Percentiles rank a stretch among this genome's conserved stretches.
These are phyloP conservation scores for Oryzias celebensis DNA, from an alignment of 2,113 vertebrate species.

Conservation along the genomic window DNA sequence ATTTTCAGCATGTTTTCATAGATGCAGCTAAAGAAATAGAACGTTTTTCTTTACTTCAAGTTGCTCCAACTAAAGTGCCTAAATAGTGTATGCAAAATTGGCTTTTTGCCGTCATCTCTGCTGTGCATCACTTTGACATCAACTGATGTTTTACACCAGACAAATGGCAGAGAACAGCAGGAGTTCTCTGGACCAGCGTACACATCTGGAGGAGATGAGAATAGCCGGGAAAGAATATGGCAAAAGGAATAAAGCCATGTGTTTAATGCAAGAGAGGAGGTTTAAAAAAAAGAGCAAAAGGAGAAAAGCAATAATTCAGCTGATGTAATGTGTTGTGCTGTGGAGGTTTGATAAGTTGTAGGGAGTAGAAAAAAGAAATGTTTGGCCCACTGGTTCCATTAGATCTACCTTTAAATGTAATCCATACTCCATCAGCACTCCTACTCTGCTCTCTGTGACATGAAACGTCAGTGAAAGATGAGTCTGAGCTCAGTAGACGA, in stretches of 20 bases:
- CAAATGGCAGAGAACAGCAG: conserved; percentile 49
- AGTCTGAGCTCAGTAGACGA: conserved; percentile 4
- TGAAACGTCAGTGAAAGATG: conserved; percentile 23
- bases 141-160: conserved; percentile 60
- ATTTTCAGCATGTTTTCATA: too few species aligned
- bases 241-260: conserved; percentile 4
- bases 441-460: not conserved
- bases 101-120: not conserved
- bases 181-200: conserved; percentile 47
- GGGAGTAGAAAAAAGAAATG: not conserved
- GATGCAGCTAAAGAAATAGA: too few species aligned
- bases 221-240: conserved; percentile 15
- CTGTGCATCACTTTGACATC: conserved; percentile 40
- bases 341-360: conserved; percentile 8
- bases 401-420: conserved; percentile 15
- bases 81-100: too few species aligned
- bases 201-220: conserved; percentile 57
- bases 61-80: too few species aligned
- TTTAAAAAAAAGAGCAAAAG: not conserved
- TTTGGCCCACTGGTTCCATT: conserved; percentile 5
- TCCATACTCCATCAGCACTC: conserved; percentile 5
- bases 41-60: too few species aligned
- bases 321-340: conserved; percentile 14
- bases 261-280: conserved; percentile 4
- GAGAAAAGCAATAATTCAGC: not conserved